phyloP scores from a whole-genome alignment of 1,140 invertebrate species.

The Spodoptera frugiperda region DNA sequence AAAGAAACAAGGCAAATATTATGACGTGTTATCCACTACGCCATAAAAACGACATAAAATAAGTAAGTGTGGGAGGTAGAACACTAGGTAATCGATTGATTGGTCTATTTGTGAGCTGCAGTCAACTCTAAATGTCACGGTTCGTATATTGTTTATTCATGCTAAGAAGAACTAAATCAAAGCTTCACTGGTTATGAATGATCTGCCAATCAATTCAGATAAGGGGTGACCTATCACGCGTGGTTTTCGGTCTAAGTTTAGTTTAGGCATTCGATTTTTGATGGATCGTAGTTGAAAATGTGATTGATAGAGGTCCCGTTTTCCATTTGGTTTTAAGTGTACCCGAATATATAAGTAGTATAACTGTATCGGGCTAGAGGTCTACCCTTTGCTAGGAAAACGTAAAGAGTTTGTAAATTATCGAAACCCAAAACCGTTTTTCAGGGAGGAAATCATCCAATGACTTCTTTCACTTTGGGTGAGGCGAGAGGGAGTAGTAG shows the following conservation, averaged over 20 bases:
- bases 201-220: not conserved
- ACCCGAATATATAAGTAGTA: too few species aligned
- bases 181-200: conserved; percentile 3
- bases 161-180: conserved; percentile 9
- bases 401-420: too few species aligned
- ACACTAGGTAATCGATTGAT: conserved; percentile 17
- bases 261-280: not conserved
- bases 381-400: too few species aligned
- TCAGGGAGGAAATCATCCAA: too few species aligned
- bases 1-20: too few species aligned
- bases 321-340: too few species aligned
- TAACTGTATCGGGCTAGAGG: too few species aligned
- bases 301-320: not conserved
- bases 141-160: conserved; percentile 19
- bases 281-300: not conserved
- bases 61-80: conserved; percentile 8
- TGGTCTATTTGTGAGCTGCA: conserved; percentile 4
- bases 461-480: too few species aligned
- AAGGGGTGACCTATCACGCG: conserved; percentile 2
- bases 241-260: not conserved
- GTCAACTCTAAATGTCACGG: conserved; percentile 20
- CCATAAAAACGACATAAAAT: not conserved
- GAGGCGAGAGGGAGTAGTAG: too few species aligned
- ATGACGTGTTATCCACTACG: not conserved
- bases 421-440: too few species aligned